Conservation (phyloP, 2,888 invertebrate genomes). For the Cosmopolites sordidus region DNA sequence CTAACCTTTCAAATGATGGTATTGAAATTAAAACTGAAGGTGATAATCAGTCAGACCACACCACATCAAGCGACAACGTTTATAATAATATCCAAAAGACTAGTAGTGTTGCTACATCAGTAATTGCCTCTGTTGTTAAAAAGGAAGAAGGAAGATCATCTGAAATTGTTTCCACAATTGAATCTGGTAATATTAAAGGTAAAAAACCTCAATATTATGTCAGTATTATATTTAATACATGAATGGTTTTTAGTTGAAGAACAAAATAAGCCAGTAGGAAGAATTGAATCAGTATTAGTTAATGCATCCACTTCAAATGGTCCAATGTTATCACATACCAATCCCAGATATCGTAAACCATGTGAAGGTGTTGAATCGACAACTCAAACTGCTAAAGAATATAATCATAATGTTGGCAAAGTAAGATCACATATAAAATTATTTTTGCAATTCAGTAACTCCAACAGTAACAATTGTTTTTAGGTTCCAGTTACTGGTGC, state of each 20-base stretch:
- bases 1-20: constrained; percentile 36
- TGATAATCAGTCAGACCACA: constrained; percentile 36
- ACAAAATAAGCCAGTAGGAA: constrained; percentile 33
- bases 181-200: constrained; percentile 11
- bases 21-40: constrained; percentile 41
- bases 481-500: constrained; percentile 34
- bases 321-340: constrained; percentile 46
- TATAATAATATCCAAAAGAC: constrained; percentile 37
- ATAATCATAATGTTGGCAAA: constrained; percentile 44
- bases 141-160: constrained; percentile 25
- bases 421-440: too few relatives aligned
- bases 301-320: constrained; percentile 47
- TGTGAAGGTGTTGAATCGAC: constrained; percentile 37
- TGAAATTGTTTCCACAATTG: constrained; percentile 1
- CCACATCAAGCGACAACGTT: constrained; percentile 32
- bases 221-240: too few relatives aligned
- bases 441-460: constrained; percentile 1
- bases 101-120: constrained; percentile 45
- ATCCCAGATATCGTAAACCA: constrained; percentile 43
- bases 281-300: constrained; percentile 46
- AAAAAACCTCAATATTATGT: neutral
- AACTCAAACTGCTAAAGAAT: constrained; percentile 39
- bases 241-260: constrained; percentile 29
- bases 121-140: constrained; percentile 40
- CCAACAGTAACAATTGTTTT: constrained; percentile 13